Percentiles rank a stretch among this genome's conserved stretches.
These are phyloP conservation scores for Albula goreensis DNA, from an alignment of 2,113 vertebrate species.

Conservation along the genomic window DNA sequence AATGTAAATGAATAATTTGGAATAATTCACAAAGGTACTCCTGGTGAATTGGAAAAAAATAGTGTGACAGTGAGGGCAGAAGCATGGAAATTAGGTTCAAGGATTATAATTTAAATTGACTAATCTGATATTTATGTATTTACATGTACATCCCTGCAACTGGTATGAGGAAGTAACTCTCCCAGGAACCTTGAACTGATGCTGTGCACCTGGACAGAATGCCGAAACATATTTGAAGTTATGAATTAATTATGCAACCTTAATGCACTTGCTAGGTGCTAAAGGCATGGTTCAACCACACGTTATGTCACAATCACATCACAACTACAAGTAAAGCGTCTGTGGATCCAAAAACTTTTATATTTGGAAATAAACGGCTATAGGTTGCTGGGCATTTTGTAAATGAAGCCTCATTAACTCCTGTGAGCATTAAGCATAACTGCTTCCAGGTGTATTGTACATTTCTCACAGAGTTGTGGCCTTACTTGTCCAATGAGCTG, in stretches of 20 bases:
- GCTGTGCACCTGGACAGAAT: not conserved
- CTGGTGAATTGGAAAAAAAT: not conserved
- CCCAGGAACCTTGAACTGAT: not conserved
- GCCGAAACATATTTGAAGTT: not conserved
- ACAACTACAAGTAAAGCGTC: not conserved
- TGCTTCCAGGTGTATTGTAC: not conserved
- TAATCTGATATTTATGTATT: not conserved
- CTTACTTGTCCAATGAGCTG: constrained; percentile 96
- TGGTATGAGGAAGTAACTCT: not conserved
- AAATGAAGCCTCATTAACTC: not conserved
- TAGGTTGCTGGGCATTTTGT: not conserved
- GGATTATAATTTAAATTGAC: no score
- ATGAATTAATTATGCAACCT: no score
- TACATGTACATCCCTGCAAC: not conserved
- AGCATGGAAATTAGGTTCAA: no score
- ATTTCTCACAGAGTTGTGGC: not conserved
- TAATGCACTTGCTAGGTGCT: no score
- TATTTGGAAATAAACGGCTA: not conserved
- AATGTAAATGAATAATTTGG: not conserved
- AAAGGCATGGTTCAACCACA: no score
- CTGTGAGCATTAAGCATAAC: not conserved
- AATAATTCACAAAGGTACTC: not conserved
- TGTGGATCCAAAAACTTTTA: not conserved
- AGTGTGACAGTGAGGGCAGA: not conserved
- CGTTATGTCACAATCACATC: no score